Base-by-base conservation (phyloP, 2,113 vertebrate genomes). In the Isurus oxyrinchus region DNA sequence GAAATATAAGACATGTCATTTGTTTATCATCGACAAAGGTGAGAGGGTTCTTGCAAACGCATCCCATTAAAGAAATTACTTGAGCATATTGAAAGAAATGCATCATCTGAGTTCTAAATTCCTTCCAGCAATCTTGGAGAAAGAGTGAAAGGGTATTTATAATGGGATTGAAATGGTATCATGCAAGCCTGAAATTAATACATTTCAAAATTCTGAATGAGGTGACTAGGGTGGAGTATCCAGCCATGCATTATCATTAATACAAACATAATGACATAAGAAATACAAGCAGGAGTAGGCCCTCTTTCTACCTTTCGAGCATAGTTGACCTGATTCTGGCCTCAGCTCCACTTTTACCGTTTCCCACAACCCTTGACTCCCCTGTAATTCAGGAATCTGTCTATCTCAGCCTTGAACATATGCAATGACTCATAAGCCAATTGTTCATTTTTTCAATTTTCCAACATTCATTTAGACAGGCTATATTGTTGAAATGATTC, bases 141-240 rank as follows among this genome's bases (percentile, higher is more conserved):
- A 94, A 94, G 90, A 61, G 14, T 84, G 81, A 16, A 84, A 44
- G 19, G 40, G n/a, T 84, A 40, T 19, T 93, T 63, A 35, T 93
- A 93, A 61, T 93, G 31, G 57, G 19, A 63, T 63, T 93, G 90
- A 93, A 93, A 63, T 93, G 57, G 57, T 63, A 61, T n/a, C 35
- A 63, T 93, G 90, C 90, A 93, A 63, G 90, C 31, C 35, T 63
- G 90, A 93, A 93, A 93, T 93, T 94, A 63, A 94, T 94, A 35
- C 59, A 94, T 94, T 63, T 94, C 90, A 94, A 49, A 66, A 94
- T 66, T 93, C 90, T n/a, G 35, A 63, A 94, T 94, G 90, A 63
- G 11, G 16, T 94, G 19, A 35, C 14, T 61, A 93, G 63, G 90
- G 57, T 93, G 57, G 90, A 94, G 19, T 40, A 94, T 94, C 21